Conservation (phyloP, 2,888 invertebrate genomes). For the Oligia fasciuncula region DNA sequence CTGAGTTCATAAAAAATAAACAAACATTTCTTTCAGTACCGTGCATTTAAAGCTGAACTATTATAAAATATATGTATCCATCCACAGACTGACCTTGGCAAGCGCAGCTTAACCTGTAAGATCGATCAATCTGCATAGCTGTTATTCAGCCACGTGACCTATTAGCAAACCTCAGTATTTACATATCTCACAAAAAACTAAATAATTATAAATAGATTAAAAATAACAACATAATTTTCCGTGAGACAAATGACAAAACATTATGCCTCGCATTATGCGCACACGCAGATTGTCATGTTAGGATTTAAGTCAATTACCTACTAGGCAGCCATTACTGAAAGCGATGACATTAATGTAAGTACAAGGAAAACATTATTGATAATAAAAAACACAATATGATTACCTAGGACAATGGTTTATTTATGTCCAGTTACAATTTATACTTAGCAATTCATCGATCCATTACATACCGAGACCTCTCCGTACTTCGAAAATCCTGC, state of each 20-base stretch:
- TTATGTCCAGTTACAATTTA: background rate
- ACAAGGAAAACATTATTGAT: constrained; percentile 27
- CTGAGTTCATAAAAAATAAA: background rate
- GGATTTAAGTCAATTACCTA: constrained; percentile 50
- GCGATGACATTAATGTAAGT: constrained; percentile 13
- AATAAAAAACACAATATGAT: background rate
- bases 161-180: background rate
- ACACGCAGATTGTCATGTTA: constrained; percentile 31
- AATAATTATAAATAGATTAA: constrained; percentile 9
- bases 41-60: background rate
- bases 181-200: background rate
- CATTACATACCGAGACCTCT: too few species aligned
- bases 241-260: constrained; percentile 3
- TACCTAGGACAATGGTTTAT: background rate
- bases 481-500: too few species aligned
- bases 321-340: constrained; percentile 30
- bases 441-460: too few species aligned
- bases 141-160: background rate
- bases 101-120: background rate
- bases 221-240: constrained; percentile 2
- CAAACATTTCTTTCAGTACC: background rate
- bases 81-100: background rate
- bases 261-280: constrained; percentile 18
- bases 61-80: background rate
- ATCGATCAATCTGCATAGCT: background rate